phyloP scores from a whole-genome alignment of 2,888 invertebrate genomes.

The Hydroisotoma schaefferi region DNA sequence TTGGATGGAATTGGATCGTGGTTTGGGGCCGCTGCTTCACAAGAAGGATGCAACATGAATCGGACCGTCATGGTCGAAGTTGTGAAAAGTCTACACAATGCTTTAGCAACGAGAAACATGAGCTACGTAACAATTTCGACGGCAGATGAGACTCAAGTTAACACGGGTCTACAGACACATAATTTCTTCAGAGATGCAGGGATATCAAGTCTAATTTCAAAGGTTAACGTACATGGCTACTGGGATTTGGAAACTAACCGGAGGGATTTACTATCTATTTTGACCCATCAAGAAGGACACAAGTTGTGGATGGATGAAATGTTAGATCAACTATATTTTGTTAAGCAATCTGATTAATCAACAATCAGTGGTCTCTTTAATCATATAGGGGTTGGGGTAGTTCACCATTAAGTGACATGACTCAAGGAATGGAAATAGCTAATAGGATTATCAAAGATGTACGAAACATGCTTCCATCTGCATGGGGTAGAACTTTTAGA shows the following conservation, averaged over 20 bases:
- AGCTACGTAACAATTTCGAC: constrained; percentile 25
- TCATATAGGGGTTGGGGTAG: constrained; percentile 42
- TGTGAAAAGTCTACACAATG: constrained; percentile 22
- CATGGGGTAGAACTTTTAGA: constrained; percentile 40
- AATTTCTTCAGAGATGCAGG: constrained; percentile 32
- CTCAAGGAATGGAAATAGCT: constrained; percentile 41
- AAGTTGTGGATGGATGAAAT: constrained; percentile 48
- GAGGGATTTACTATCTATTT: constrained; percentile 30
- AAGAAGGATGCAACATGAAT: constrained; percentile 47
- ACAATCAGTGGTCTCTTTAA: not conserved
- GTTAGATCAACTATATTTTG: constrained; percentile 14
- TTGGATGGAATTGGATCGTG: constrained; percentile 37
- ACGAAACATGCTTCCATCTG: constrained; percentile 38
- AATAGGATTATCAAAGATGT: constrained; percentile 39
- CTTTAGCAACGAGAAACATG: constrained; percentile 23
- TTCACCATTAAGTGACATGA: constrained; percentile 35
- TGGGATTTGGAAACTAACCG: constrained; percentile 34
- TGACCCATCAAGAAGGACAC: constrained; percentile 33
- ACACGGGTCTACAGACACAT: constrained; percentile 35
- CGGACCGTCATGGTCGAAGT: constrained; percentile 30
- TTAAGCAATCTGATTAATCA: not conserved
- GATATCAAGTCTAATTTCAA: constrained; percentile 25
- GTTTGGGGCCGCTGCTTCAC: constrained; percentile 22
- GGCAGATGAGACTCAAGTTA: constrained; percentile 46
- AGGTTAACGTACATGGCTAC: constrained; percentile 47